Evolutionary conservation across 2,888 invertebrate species (phyloP), one percentile per base, ranked within the genome.

Genomic region (Apamea monoglypha): DNA sequence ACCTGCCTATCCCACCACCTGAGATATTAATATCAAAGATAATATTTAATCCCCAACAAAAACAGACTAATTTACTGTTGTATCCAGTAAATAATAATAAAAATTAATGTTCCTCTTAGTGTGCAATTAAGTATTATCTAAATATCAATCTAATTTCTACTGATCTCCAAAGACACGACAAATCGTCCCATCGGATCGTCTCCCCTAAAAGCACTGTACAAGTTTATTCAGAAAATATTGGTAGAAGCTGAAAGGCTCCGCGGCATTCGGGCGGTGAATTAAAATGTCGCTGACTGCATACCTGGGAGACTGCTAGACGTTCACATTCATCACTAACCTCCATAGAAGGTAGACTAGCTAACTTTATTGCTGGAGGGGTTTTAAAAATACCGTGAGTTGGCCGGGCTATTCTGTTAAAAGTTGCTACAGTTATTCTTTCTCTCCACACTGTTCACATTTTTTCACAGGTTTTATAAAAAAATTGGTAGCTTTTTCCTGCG

Each of bases 191-290:
- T 87, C 89, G 82, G 78, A 76, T 89, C 92, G 87, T 83, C 0
- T 0, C 2, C 8, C 36, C 0, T 85, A 88, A 91, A 86, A 59
- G 36, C 16, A 36, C 61, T 47, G 16, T 5, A 29, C 78, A 87
- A 89, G 85, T 90, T 89, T 89, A 76, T 86, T 88, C 87, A 89
- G 89, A 87, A 91, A 92, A 91, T 91, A 92, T 92, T 89, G 90
- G 90, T 88, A 36, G 74, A 85, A 86, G 81, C 79, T 85, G 85
- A 87, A 89, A 84, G 81, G 80, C 76, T 82, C 76, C 73, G 75
- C 71, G 72, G 82, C 68, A 83, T 82, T 84, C 87, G 74, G 75
- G 78, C 71, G 82, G 64, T 89, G 89, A 87, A 87, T 87, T 87
- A 88, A 89, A 89, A 87, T 74, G 87, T 86, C 80, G 56, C 78